Percentiles rank a stretch among this genome's conserved stretches.
These are phyloP conservation scores for Apis florea DNA, from an alignment of 1,140 invertebrate species.

Conservation along the genomic window DNA sequence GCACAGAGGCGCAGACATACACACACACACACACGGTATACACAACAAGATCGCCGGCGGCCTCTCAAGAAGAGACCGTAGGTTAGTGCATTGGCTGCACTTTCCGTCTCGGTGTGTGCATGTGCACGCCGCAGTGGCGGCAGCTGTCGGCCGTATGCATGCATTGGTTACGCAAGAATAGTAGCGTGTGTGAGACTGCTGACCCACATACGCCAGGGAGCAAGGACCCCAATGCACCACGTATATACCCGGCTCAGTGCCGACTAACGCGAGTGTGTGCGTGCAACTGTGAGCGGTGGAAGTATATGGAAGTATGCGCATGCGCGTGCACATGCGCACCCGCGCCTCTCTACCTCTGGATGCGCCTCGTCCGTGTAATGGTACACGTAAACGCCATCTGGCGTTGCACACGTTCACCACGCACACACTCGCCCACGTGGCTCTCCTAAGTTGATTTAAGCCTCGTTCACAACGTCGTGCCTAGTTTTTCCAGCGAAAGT, in stretches of 20 bases:
- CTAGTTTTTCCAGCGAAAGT: too few species aligned
- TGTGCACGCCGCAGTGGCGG: slow-evolving; percentile 56
- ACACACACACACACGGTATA: not conserved
- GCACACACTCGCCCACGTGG: slow-evolving; percentile 56
- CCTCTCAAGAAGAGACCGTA: slow-evolving; percentile 64
- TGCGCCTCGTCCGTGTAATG: slow-evolving; percentile 49
- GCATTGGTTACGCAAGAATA: slow-evolving; percentile 80
- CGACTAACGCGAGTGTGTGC: slow-evolving; percentile 5
- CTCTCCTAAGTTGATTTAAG: slow-evolving; percentile 21
- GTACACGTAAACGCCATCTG: slow-evolving; percentile 66
- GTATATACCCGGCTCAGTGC: slow-evolving; percentile 51
- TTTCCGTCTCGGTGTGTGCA: slow-evolving; percentile 60
- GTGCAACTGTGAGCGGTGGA: slow-evolving; percentile 35
- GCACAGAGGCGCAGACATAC: slow-evolving; percentile 24
- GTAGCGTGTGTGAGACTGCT: slow-evolving; percentile 80
- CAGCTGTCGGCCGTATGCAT: slow-evolving; percentile 73
- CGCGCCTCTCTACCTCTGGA: not conserved
- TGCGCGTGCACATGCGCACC: not conserved
- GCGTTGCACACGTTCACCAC: slow-evolving; percentile 41
- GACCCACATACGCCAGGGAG: slow-evolving; percentile 80
- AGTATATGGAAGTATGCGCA: not conserved
- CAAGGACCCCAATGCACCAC: slow-evolving; percentile 77
- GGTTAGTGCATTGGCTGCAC: slow-evolving; percentile 67
- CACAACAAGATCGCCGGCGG: slow-evolving; percentile 45
- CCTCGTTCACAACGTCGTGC: slow-evolving; percentile 31